Evolutionary conservation across 2,113 vertebrate species (phyloP).

Genomic region (Albula glossodonta): DNA sequence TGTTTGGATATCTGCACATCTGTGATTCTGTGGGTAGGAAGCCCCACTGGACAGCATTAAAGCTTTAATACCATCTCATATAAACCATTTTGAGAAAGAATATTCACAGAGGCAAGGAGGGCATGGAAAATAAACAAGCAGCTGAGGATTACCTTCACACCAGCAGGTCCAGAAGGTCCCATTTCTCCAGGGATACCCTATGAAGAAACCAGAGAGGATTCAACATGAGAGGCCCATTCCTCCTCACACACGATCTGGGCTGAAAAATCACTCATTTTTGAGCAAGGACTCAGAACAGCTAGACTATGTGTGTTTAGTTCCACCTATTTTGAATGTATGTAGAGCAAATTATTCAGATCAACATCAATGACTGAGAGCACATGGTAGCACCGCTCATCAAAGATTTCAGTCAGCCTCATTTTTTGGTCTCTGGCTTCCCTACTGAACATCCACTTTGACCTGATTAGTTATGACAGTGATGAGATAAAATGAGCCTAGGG

Average conservation of each 20-base stretch:
- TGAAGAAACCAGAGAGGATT: conserved; percentile 31
- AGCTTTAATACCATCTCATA: background rate
- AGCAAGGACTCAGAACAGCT: background rate
- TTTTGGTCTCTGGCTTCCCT: background rate
- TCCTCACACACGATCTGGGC: background rate
- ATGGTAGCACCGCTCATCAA: no score
- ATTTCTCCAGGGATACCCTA: conserved; percentile 93
- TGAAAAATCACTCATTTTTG: background rate
- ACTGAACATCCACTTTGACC: background rate
- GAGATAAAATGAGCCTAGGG: background rate
- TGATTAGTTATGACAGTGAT: background rate
- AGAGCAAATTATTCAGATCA: background rate
- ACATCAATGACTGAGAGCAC: background rate
- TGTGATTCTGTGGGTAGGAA: no score
- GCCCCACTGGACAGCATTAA: no score
- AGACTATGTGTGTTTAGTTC: no score
- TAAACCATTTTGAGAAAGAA: background rate
- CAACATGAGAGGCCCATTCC: background rate
- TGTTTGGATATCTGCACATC: no score
- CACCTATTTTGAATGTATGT: no score
- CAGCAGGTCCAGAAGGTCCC: conserved; percentile 83
- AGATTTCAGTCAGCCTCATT: no score
- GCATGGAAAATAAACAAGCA: background rate
- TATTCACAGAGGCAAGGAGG: background rate
- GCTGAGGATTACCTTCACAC: conserved; percentile 78